These are phyloP conservation scores for Chaetoderma sp. DNA, from an alignment of 2,888 invertebrate genomes.

Conservation along the genomic window DNA sequence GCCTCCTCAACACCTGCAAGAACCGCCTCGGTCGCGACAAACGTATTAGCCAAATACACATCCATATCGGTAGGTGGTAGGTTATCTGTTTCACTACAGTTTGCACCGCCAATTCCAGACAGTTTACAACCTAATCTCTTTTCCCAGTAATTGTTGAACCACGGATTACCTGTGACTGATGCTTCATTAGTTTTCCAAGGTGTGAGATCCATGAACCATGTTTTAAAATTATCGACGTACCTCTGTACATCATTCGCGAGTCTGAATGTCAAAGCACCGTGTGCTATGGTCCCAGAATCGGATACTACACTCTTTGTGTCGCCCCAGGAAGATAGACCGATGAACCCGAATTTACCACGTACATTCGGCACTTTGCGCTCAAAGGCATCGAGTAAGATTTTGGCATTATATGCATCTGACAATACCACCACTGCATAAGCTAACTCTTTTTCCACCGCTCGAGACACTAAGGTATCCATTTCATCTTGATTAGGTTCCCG, in stretches of 20 bases:
- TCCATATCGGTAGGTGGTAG: conserved; percentile 23
- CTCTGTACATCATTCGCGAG: background rate
- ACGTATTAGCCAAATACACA: conserved; percentile 45
- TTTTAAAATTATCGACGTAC: conserved; percentile 13
- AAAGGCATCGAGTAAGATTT: background rate
- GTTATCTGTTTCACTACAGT: background rate
- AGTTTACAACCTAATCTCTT: conserved; percentile 42
- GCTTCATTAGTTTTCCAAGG: conserved; percentile 5
- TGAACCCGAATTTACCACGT: background rate
- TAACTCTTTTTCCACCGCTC: conserved; percentile 22
- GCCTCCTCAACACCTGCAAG: conserved; percentile 43
- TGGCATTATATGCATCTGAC: background rate
- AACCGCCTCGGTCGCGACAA: conserved; percentile 52
- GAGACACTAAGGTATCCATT: conserved; percentile 16
- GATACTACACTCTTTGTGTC: background rate
- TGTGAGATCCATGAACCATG: conserved; percentile 22
- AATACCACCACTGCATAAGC: conserved; percentile 40
- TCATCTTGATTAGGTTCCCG: background rate
- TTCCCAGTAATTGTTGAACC: conserved; percentile 42
- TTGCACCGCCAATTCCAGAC: background rate
- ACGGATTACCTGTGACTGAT: conserved; percentile 22
- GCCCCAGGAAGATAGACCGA: background rate
- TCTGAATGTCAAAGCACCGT: conserved; percentile 28
- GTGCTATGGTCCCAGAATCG: conserved; percentile 5
- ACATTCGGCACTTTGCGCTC: background rate